Evolutionary conservation across 2,888 invertebrate species (phyloP).

Genomic region (Carabus problematicus): DNA sequence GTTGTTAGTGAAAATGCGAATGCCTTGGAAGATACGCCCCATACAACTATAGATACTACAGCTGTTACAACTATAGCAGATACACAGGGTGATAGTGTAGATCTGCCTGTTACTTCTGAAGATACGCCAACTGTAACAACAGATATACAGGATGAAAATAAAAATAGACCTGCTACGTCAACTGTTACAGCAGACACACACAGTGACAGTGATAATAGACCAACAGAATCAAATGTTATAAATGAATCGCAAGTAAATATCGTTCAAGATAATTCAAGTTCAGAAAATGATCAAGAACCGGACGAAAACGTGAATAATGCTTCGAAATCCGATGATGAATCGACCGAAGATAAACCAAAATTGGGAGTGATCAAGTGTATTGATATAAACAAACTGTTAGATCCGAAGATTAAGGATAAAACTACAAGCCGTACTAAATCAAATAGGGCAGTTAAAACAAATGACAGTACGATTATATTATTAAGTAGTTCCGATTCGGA

Average conservation of each 20-base stretch:
- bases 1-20: no score
- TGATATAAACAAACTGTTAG: slow-evolving; percentile 56
- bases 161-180: no score
- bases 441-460: slow-evolving; percentile 28
- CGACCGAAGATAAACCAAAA: slow-evolving; percentile 24
- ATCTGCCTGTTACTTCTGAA: no score
- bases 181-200: no score
- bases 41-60: no score
- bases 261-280: not conserved
- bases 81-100: no score
- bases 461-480: slow-evolving; percentile 51
- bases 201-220: not conserved
- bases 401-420: slow-evolving; percentile 45
- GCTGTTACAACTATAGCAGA: no score
- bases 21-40: no score
- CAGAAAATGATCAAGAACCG: not conserved
- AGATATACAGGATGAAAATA: no score
- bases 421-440: no score
- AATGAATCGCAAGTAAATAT: slow-evolving; percentile 1
- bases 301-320: not conserved
- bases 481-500: slow-evolving; percentile 55
- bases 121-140: no score
- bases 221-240: not conserved
- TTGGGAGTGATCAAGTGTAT: slow-evolving; percentile 51
- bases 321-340: not conserved